These are phyloP conservation scores for Pseudorectes ferrugineus DNA, from an alignment of 2,113 vertebrate genomes.

Conservation along the genomic window DNA sequence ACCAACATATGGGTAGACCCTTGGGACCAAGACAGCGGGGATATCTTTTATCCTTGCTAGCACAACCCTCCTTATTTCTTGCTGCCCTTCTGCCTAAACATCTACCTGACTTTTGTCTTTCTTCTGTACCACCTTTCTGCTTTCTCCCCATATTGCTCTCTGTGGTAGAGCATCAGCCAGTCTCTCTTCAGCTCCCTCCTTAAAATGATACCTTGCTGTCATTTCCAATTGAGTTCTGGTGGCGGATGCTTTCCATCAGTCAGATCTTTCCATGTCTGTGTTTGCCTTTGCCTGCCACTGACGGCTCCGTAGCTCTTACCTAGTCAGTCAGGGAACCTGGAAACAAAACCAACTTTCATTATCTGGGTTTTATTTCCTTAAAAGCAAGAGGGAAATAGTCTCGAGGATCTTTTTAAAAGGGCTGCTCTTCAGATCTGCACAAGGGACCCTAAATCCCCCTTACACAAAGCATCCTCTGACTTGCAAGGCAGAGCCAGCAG, in stretches of 20 bases:
- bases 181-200: not conserved
- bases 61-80: not conserved
- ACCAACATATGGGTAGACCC: not conserved
- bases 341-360: not conserved
- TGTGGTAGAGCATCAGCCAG: not conserved
- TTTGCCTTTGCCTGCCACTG: not conserved
- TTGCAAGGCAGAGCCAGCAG: not conserved
- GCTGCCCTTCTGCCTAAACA: not conserved
- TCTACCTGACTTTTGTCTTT: not conserved
- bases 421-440: not conserved
- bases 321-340: not conserved
- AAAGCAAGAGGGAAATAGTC: not conserved
- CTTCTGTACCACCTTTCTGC: not conserved
- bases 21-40: not conserved
- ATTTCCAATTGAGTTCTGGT: not conserved
- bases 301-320: accelerated
- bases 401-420: not conserved
- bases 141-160: not conserved
- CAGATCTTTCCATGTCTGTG: accelerated
- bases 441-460: not conserved
- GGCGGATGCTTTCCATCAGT: not conserved
- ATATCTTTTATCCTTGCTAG: not conserved
- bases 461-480: not conserved
- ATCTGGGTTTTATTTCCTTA: not conserved
- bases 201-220: not conserved